A percentile compares a stretch with the other conserved stretches of the same genome.
phyloP scores from a whole-genome alignment of 2,113 vertebrate genomes.

The Osmerus eperlanus region DNA sequence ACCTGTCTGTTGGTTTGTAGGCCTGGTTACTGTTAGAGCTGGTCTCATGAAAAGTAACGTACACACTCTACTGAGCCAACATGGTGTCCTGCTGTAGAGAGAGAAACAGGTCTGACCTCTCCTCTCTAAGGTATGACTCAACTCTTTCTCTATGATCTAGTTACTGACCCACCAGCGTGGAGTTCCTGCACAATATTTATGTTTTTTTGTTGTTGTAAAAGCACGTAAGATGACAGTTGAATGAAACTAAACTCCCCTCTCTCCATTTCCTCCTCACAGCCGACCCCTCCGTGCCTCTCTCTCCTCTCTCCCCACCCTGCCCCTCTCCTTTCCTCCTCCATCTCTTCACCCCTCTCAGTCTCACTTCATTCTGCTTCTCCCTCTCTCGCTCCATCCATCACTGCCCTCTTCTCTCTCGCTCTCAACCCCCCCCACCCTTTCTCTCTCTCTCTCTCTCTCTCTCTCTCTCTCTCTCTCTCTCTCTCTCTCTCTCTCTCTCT shows the following conservation, averaged over 20 bases:
- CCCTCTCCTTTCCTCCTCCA: conserved; percentile 54
- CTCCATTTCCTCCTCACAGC: conserved; percentile 18
- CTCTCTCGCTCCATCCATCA: conserved; percentile 14
- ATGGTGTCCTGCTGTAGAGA: not conserved
- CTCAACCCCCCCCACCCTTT: conserved; percentile 31
- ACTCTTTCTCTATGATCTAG: too few relatives aligned
- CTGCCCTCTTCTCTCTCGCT: conserved; percentile 43
- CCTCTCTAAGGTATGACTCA: not conserved
- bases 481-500: not conserved
- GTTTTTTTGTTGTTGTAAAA: too few relatives aligned
- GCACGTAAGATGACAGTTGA: too few relatives aligned
- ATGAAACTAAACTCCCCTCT: not conserved
- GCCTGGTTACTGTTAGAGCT: too few relatives aligned
- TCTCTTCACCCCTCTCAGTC: conserved; percentile 70
- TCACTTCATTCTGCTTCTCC: conserved; percentile 73
- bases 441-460: conserved; percentile 3
- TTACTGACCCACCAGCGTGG: too few relatives aligned
- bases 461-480: not conserved
- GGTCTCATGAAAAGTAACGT: too few relatives aligned
- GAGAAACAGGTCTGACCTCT: not conserved
- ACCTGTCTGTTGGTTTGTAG: too few relatives aligned
- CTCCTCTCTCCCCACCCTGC: not conserved
- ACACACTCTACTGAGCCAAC: too few relatives aligned
- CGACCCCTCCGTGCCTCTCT: not conserved
- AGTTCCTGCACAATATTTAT: too few relatives aligned